phyloP scores from a whole-genome alignment of 1,140 invertebrate genomes.

The Hyposmocoma kahamanoa region DNA sequence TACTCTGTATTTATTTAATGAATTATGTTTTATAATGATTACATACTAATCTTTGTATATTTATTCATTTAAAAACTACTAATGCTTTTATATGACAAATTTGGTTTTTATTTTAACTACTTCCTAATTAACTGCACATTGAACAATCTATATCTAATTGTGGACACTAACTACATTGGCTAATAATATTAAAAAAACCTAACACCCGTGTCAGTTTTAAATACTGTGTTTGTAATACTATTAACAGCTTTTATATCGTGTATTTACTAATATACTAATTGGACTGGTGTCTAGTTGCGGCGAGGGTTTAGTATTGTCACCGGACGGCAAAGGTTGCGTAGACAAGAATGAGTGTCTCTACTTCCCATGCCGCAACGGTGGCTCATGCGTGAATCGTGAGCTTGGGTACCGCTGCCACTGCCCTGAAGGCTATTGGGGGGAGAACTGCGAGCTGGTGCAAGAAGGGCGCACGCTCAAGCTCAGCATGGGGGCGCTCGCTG shows the following conservation, averaged over 20 bases:
- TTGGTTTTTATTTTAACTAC: neutral
- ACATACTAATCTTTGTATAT: slow-evolving; percentile 14
- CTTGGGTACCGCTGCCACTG: slow-evolving; percentile 89
- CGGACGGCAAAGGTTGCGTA: slow-evolving; percentile 91
- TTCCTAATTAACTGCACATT: too few relatives aligned
- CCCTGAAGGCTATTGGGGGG: slow-evolving; percentile 92
- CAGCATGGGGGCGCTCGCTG: slow-evolving; percentile 94
- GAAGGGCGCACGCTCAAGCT: slow-evolving; percentile 94
- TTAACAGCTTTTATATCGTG: too few relatives aligned
- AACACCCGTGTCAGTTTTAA: too few relatives aligned
- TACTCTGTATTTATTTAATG: too few relatives aligned
- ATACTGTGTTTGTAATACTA: neutral
- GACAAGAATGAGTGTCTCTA: slow-evolving; percentile 96
- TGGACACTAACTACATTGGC: too few relatives aligned
- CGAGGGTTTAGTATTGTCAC: slow-evolving; percentile 90
- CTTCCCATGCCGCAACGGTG: slow-evolving; percentile 92
- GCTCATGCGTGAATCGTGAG: slow-evolving; percentile 91
- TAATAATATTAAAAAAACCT: too few relatives aligned
- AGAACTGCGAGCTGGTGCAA: slow-evolving; percentile 94
- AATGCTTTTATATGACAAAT: neutral
- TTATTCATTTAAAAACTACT: neutral
- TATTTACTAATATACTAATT: slow-evolving; percentile 39
- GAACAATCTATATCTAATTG: too few relatives aligned
- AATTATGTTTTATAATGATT: too few relatives aligned
- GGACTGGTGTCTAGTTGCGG: slow-evolving; percentile 83